Evolutionary conservation across 2,113 vertebrate species (phyloP).

Genomic region (Corydoras maculifer): DNA sequence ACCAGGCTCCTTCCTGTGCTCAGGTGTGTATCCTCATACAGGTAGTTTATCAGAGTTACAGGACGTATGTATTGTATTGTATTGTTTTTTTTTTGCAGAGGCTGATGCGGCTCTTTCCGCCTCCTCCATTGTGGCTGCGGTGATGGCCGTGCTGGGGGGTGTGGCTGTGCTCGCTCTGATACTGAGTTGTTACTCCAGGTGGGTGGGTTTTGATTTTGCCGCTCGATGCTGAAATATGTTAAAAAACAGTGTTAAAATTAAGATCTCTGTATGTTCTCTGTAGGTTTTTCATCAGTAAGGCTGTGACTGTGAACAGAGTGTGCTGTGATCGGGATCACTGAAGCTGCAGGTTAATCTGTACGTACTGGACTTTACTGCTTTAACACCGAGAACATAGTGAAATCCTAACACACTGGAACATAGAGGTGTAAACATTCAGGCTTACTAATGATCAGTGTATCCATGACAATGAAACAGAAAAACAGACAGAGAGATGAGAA

Average conservation of each 20-base stretch:
- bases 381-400: not conserved
- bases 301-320: not conserved
- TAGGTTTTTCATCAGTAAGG: slow-evolving; percentile 28
- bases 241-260: not conserved
- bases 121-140: slow-evolving; percentile 50
- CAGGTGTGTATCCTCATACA: not conserved
- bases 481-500: too few relatives aligned
- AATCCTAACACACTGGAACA: slow-evolving; percentile 7
- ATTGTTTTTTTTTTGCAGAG: slow-evolving; percentile 46
- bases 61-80: not conserved
- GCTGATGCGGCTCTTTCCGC: slow-evolving; percentile 40
- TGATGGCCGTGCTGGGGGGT: slow-evolving; percentile 52
- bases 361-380: not conserved
- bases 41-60: not conserved
- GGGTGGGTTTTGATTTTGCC: slow-evolving; percentile 13
- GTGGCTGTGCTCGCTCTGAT: slow-evolving; percentile 47
- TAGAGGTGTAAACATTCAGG: not conserved
- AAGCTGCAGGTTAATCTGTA: not conserved
- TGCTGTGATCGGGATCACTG: slow-evolving; percentile 37
- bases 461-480: too few relatives aligned
- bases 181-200: slow-evolving; percentile 58
- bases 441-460: too few relatives aligned
- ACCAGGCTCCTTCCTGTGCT: slow-evolving; percentile 61
- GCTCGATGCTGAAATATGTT: not conserved
- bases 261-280: not conserved